Conservation (phyloP, 2,113 vertebrate species). For the Delphinus delphis region DNA sequence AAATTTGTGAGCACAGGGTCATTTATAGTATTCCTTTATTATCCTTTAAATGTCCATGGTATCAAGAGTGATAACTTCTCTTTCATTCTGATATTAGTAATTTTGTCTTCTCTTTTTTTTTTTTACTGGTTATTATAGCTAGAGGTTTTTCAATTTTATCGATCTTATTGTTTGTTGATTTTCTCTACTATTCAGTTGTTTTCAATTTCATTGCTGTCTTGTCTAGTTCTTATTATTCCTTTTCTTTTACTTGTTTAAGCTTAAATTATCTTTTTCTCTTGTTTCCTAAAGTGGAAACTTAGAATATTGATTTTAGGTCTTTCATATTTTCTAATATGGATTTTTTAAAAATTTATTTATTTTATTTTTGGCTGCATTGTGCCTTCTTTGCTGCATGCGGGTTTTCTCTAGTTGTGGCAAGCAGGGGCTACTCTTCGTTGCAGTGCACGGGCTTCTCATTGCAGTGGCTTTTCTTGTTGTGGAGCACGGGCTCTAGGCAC, state of each 20-base stretch:
- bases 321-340: neutral
- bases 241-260: neutral
- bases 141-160: neutral
- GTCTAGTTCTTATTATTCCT: neutral
- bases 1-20: neutral
- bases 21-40: neutral
- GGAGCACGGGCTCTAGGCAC: too few relatives aligned
- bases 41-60: neutral
- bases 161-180: neutral
- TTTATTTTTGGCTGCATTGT: too few relatives aligned
- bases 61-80: neutral
- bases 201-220: neutral
- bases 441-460: too few relatives aligned
- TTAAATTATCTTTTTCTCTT: neutral
- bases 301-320: neutral
- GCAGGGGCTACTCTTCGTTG: too few relatives aligned
- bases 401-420: too few relatives aligned
- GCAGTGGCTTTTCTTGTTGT: too few relatives aligned
- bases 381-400: accelerated
- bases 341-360: too few relatives aligned
- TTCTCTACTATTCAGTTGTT: neutral
- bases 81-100: neutral
- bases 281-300: neutral
- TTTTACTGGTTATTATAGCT: neutral
- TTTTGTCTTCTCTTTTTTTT: neutral